Evolutionary conservation across 1,140 invertebrate species (phyloP), one percentile per base, ranked within the genome.

Genomic region (Bombus soroeensis): DNA sequence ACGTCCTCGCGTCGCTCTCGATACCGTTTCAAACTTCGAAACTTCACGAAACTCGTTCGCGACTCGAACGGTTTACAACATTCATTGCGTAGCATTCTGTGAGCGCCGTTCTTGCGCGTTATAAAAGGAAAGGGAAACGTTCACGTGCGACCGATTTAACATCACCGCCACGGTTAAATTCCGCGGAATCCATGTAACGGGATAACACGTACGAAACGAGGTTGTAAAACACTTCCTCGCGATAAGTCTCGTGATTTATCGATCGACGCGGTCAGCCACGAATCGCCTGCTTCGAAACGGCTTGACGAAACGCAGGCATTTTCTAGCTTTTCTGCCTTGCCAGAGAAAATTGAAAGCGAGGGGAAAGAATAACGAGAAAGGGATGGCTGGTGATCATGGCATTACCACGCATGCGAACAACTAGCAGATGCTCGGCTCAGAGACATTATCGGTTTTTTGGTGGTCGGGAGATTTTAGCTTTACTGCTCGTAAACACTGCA

Each of bases 381-480:
- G 25, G n/a, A 12, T 6, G 41, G 77, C n/a, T 47, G 85, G 66
- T 71, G 88, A 90, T 84, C 84, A 77, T 75, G 83, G 66, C 75
- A 77, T 86, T 88, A 88, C 78, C 88, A 70, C 75, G 88, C 71
- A 73, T 64, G 77, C 72, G 87, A 87, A 89, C 76, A 85, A 86
- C 83, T 80, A 80, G 80, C 88, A 83, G 87, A 89, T 80, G 87
- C 78, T 68, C 73, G 74, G 71, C 77, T 75, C 82, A 73, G 79
- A 72, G 83, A 90, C 86, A 90, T 90, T 90, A 90, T 90, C 83
- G 88, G 85, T 89, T 89, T 90, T 90, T 90, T 81, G 79, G 85
- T 87, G 79, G 85, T 62, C 77, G 74, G 39, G 47, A 68, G 80
- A 83, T 90, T 89, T 90, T 79, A 85, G 78, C 80, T 90, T 85